Conservation (phyloP, 1,140 invertebrate genomes). For the Branchinecta lindahli region DNA sequence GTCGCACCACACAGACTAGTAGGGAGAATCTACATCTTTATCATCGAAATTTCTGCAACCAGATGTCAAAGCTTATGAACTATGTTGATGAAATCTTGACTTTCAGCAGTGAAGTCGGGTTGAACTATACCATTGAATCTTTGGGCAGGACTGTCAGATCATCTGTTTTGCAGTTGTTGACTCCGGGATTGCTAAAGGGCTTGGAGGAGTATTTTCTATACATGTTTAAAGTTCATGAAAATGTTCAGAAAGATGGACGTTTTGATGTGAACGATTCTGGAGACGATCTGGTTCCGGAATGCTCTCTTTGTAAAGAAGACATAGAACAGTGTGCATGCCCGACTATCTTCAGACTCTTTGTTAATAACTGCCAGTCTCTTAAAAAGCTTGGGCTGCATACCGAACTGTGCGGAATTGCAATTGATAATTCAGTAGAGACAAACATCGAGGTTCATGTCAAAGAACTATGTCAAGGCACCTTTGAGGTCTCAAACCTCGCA, state of each 20-base stretch:
- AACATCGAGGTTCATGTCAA: constrained; percentile 23
- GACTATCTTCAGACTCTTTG: constrained; percentile 53
- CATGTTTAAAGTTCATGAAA: neutral
- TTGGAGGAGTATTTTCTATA: neutral
- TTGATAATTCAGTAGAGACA: constrained; percentile 13
- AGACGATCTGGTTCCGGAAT: constrained; percentile 39
- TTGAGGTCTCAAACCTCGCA: constrained; percentile 13
- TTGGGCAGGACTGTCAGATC: too few species aligned
- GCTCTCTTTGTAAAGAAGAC: constrained; percentile 52
- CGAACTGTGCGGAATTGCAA: neutral
- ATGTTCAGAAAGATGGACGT: neutral
- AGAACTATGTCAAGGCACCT: constrained; percentile 20
- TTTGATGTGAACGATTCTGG: constrained; percentile 37
- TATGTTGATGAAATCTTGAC: too few species aligned
- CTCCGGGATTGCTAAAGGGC: neutral
- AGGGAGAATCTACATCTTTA: too few species aligned
- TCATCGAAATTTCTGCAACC: too few species aligned
- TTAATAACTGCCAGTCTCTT: constrained; percentile 50
- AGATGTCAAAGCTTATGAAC: too few species aligned
- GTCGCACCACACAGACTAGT: too few species aligned
- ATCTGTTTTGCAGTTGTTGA: too few species aligned
- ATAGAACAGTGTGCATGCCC: constrained; percentile 54
- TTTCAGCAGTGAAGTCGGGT: too few species aligned
- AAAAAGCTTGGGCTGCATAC: neutral
- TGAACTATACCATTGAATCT: too few species aligned